Evolutionary conservation across 1,140 invertebrate genomes (phyloP), one percentile per base, ranked within the genome.

Genomic region (Nixonia krombeini): DNA sequence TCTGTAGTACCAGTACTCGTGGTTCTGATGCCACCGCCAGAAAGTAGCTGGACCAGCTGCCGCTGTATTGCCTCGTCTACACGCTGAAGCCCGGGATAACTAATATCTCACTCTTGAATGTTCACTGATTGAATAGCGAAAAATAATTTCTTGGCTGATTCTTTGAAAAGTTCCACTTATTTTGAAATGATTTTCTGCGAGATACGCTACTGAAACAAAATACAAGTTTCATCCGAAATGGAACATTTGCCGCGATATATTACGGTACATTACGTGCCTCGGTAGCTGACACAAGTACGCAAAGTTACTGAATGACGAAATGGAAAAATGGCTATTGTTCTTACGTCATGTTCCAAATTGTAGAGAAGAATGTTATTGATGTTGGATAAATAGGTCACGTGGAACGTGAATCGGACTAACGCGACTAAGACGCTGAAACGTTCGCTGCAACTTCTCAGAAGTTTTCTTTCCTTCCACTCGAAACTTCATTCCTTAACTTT

Each of bases 1-100:
- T 81, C 73, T 74, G 67, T 52, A 62, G 62, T 53, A 71, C 68
- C 55, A 72, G 63, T 66, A 62, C 62, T 62, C 65, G 65, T 62
- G 61, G 70, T 65, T 57, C 47, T 15, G 49, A 68, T 58, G 62
- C 55, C 53, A 71, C 63, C 67, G 28, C 51, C 55, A 67, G 64
- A 67, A 55, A 64, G 56, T 63, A 69, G 46, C 35, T 42, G 35
- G 50, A 70, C 59, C 58, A 58, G 74, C 67, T 73, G 64, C 28
- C 38, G 52, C 63, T 53, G 46, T 28, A 40, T 50, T 41, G 9
- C 42, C 15, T 9, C 26, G 16, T 13, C 18, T 12, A 16, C 42
- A 35, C 31, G 35, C 57, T 44, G 38, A 69, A 57, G 50, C 40
- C 15, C n/a, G 10, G 53, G 29, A 59, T 56, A 53, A 66, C 40